These are phyloP conservation scores for Platyscapa corneri DNA, from an alignment of 1,140 invertebrate species.

Conservation along the genomic window DNA sequence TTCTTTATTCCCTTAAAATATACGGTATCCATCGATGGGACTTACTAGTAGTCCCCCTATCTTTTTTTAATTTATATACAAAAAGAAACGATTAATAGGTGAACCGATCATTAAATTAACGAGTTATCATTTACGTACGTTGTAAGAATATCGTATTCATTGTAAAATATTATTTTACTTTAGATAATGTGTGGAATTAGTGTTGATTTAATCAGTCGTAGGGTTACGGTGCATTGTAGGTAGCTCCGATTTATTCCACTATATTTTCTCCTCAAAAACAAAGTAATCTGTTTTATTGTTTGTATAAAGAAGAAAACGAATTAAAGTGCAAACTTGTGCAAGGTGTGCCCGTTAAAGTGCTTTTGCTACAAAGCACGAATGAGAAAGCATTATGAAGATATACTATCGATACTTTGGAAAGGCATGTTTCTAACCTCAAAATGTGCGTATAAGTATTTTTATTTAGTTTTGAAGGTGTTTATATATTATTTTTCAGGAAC, in stretches of 20 bases:
- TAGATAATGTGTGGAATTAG: neutral
- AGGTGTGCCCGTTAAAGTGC: too few relatives aligned
- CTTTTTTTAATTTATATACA: neutral
- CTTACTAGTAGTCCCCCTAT: neutral
- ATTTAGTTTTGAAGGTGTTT: neutral
- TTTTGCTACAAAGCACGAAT: neutral
- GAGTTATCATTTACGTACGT: neutral
- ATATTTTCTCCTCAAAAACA: too few relatives aligned
- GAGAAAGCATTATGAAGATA: neutral
- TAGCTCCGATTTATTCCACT: too few relatives aligned
- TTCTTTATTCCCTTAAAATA: neutral
- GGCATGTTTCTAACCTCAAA: constrained; percentile 2
- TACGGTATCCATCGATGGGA: neutral
- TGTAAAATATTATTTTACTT: neutral
- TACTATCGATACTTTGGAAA: neutral
- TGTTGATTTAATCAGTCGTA: neutral
- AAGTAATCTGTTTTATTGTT: too few relatives aligned
- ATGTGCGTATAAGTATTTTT: constrained; percentile 8
- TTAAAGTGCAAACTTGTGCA: too few relatives aligned
- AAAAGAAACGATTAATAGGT: neutral
- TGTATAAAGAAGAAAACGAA: too few relatives aligned
- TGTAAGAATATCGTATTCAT: neutral
- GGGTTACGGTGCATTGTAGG: too few relatives aligned
- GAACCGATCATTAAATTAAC: neutral
- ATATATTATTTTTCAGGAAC: neutral